These are phyloP conservation scores for Liposcelis brunnea DNA, from an alignment of 2,888 invertebrate species.

Conservation along the genomic window DNA sequence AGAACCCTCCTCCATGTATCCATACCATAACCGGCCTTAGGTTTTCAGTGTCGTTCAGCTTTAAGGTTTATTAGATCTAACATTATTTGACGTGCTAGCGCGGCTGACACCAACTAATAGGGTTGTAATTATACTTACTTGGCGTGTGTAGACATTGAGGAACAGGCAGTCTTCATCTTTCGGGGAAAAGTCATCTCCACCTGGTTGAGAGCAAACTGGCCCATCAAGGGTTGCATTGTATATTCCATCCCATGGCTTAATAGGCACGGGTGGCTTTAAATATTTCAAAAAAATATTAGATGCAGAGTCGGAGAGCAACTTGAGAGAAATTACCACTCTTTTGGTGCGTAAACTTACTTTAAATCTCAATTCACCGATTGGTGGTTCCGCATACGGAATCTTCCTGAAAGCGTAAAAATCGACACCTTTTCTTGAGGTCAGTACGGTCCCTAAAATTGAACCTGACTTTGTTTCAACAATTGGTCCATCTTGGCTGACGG, in stretches of 20 bases:
- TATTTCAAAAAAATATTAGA: not conserved
- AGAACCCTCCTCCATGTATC: constrained; percentile 33
- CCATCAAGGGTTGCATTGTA: constrained; percentile 40
- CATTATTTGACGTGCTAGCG: too few species aligned
- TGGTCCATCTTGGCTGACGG: too few species aligned
- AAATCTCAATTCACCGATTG: constrained; percentile 41
- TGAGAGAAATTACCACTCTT: too few species aligned
- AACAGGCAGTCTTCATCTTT: constrained; percentile 36
- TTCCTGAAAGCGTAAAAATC: constrained; percentile 36
- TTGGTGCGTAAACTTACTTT: constrained; percentile 29
- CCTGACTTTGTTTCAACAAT: too few species aligned
- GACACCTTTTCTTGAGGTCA: constrained; percentile 10
- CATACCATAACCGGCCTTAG: constrained; percentile 29
- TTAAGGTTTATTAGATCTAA: too few species aligned
- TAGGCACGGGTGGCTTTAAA: constrained; percentile 31
- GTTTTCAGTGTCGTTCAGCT: not conserved
- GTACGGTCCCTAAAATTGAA: constrained; percentile 3
- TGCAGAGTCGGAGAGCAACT: not conserved
- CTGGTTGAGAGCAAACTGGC: constrained; percentile 35
- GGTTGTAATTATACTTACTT: constrained; percentile 10
- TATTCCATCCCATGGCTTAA: constrained; percentile 30
- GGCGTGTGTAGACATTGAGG: constrained; percentile 29
- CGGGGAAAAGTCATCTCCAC: constrained; percentile 21
- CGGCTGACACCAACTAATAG: too few species aligned
- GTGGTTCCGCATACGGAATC: constrained; percentile 46